Percentiles rank a stretch among this genome's conserved stretches.
Conservation (phyloP, 2,113 vertebrate species). For the Dasypus novemcinctus region DNA sequence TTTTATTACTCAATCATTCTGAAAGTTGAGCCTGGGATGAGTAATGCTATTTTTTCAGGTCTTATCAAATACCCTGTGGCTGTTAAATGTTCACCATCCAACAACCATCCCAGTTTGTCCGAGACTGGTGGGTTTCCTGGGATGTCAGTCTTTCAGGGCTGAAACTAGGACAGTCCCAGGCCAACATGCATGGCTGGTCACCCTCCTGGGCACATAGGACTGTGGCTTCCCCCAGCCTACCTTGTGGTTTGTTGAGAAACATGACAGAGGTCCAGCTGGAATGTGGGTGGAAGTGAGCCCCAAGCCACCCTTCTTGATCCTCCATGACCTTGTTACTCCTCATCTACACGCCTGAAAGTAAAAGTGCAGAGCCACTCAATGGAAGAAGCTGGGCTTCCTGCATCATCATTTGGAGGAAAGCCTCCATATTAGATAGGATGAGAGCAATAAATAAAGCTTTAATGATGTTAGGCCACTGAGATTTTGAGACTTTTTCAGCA, state of each 20-base stretch:
- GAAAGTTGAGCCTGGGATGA: background rate
- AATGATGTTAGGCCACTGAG: background rate
- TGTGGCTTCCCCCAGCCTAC: background rate
- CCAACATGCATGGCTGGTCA: background rate
- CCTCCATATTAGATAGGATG: background rate
- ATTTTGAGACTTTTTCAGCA: background rate
- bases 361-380: background rate
- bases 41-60: background rate
- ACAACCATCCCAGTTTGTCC: background rate
- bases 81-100: background rate
- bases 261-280: background rate
- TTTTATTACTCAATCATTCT: background rate
- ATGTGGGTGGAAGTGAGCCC: background rate
- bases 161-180: background rate
- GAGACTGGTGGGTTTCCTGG: background rate
- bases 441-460: background rate
- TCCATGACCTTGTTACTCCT: background rate
- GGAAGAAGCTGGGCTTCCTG: background rate
- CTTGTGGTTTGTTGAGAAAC: background rate
- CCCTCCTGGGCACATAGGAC: background rate
- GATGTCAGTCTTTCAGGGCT: background rate
- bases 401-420: background rate
- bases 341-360: background rate
- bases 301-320: rapidly evolving
- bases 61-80: background rate